Evolutionary conservation across 2,888 invertebrate genomes (phyloP), one percentile per base, ranked within the genome.

Genomic region (Hirudinaria manillensis): DNA sequence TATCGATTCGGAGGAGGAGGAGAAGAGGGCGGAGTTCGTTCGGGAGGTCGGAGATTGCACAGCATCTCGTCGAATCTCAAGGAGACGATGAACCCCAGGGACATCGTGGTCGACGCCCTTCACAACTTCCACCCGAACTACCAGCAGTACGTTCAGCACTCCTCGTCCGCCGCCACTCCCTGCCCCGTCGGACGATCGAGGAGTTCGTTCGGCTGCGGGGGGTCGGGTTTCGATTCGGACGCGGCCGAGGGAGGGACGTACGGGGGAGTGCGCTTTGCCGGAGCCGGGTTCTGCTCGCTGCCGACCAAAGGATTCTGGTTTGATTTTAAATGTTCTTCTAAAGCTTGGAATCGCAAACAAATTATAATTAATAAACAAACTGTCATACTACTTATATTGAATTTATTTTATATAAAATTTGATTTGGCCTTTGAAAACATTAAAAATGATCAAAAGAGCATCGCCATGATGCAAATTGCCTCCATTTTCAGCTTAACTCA

Each of bases 41-140:
- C 53, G 24, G 53, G 72, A 19, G 34, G 70, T 75, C 95, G 98
- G 80, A 98, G 97, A 53, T 95, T 99, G 92, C 98, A 99, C 88
- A 96, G 96, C 84, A 99, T 99, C 87, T 96, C 96, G 74, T 94
- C 93, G 87, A 98, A 97, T 87, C 90, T 99, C 81, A 98, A 80
- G 90, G 89, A 88, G 80, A 88, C 87, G 24, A 88, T 88, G 87
- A 88, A 88, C 80, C 87, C 87, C 4, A 77, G 67, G 75, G 99
- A 99, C 88, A 99, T 99, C 86, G 97, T 99, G 96, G 97, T 97
- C 83, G 99, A 86, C 77, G 85, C 85, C 65, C 84, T 86, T 51
- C 97, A 98, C 87, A 98, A 98, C 88, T 98, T 98, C 90, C 99
- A 99, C 89, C 99, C 99, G 75, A 95, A 99, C 86, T 99, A 99